Evolutionary conservation across 2,113 vertebrate species (phyloP), one percentile per base, ranked within the genome.

Genomic region (Cavia porcellus): DNA sequence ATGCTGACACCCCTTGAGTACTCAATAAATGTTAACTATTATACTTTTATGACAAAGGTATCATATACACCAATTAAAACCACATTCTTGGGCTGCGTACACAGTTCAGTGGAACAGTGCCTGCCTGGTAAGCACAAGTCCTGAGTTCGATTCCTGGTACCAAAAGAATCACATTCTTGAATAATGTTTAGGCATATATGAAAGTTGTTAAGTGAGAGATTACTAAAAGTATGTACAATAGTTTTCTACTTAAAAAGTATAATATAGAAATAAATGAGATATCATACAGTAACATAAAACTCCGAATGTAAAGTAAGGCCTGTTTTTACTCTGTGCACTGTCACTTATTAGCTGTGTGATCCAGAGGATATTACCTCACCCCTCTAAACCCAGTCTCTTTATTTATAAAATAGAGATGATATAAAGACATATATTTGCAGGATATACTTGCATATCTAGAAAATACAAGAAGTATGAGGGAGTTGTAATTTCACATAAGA

Each of bases 331-430:
- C 59, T 83, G 28, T 75, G 14, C 5, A 84, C n/a, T 68, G 50
- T 92, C 13, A 89, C 38, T 88, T 79, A 85, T 28, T 94, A 92
- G 81, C 81, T 97, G 35, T 86, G 74, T 94, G 42, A 90, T 83
- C 42, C 25, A 68, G 17, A 81, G 55, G 32, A 95, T 85, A 47
- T 92, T 75, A 93, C 13, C 19, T 87, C 92, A 75, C 42, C 28
- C 84, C 68, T 59, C 42, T 81, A 59, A 91, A 55, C 17, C 95
- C 28, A 38, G 80, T 81, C 62, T 90, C 35, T 57, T 94, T 79
- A 62, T 86, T 13, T 93, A 25, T 80, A 95, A 95, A 89, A 82
- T 85, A 32, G 52, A 84, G 50, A 90, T 35, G 2, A 70, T n/a
- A 72, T 10, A 59, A 8, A 47, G 13, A 79, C 12, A 70, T 19